Percentiles rank a stretch among this genome's conserved stretches.
Evolutionary conservation across 2,113 vertebrate species (phyloP).

Genomic region (Grantiella picta): DNA sequence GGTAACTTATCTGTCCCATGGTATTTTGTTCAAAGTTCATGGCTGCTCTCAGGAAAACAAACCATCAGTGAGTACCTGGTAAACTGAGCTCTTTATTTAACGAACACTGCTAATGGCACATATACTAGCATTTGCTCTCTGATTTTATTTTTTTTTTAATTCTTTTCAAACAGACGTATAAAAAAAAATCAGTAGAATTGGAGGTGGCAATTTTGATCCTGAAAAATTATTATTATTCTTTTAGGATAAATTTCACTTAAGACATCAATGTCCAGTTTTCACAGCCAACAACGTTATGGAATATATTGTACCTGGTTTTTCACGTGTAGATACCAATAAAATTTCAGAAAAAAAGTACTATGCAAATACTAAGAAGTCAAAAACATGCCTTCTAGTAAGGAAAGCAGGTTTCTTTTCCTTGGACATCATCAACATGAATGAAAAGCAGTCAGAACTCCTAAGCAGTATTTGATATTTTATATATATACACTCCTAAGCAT

Average conservation of each 20-base stretch:
- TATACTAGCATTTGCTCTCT: neutral
- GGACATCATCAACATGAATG: neutral
- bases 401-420: neutral
- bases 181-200: neutral
- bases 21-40: neutral
- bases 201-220: neutral
- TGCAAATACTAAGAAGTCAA: neutral
- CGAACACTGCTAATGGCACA: neutral
- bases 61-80: neutral
- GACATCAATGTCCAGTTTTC: neutral
- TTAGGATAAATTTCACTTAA: neutral
- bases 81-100: neutral
- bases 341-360: neutral
- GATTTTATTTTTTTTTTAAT: neutral
- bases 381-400: neutral
- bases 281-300: neutral
- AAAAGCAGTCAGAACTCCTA: neutral
- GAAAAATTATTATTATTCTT: fast-evolving
- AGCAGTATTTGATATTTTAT: neutral
- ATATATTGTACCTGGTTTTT: neutral
- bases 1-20: neutral
- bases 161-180: fast-evolving
- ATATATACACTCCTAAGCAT: neutral
- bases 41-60: neutral
- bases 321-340: neutral